Conservation (phyloP, 2,797 vertebrate genomes). For the Platyrinchus mystaceus region DNA sequence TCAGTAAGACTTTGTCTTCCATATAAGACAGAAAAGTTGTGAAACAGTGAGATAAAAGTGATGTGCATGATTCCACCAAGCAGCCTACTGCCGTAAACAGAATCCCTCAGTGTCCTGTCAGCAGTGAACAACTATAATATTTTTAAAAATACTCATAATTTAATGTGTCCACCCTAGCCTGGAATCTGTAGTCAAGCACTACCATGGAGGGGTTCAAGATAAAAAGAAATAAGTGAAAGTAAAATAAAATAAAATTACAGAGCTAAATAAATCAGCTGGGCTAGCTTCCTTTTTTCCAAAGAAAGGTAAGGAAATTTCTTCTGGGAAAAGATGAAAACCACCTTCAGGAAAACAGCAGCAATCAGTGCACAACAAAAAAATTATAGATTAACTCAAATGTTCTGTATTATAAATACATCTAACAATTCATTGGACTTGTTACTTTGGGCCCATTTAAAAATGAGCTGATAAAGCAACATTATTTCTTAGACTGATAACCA, state of each 20-base stretch:
- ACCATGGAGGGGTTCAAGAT: too few relatives aligned
- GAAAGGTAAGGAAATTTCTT: not conserved
- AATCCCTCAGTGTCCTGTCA: not conserved
- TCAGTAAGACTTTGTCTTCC: not conserved
- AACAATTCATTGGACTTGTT: not conserved
- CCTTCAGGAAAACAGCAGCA: not conserved
- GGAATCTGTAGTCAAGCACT: not conserved
- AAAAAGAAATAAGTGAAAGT: not conserved
- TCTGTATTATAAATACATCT: not conserved
- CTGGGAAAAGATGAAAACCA: not conserved
- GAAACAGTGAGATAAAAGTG: not conserved
- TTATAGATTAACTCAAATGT: not conserved
- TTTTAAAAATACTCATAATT: not conserved
- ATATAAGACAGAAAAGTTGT: not conserved
- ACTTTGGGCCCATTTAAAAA: slow-evolving; percentile 8
- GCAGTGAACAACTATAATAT: not conserved
- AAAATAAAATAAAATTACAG: not conserved
- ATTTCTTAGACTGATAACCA: not conserved
- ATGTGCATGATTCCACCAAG: not conserved
- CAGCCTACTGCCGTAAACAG: not conserved
- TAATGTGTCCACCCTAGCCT: not conserved
- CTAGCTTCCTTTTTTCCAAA: too few relatives aligned
- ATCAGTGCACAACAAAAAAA: not conserved
- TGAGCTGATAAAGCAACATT: not conserved
- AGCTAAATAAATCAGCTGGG: not conserved